Evolutionary conservation across 2,797 vertebrate genomes (phyloP), one percentile per base, ranked within the genome.

Genomic region (Eupleurogrammus muticus): DNA sequence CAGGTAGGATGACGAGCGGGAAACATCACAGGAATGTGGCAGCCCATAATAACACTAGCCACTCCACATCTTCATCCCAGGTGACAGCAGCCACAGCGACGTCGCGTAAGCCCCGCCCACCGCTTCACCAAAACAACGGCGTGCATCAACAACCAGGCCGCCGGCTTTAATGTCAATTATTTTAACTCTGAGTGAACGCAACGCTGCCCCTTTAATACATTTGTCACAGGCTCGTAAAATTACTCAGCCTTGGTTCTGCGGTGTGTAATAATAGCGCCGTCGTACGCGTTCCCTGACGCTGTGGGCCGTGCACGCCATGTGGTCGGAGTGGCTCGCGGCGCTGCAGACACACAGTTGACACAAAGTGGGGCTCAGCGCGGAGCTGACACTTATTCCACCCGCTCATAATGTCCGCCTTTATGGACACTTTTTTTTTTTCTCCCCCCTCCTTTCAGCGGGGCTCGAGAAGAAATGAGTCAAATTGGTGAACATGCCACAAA

Each of bases 11-110:
- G 70, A 50, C 16, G 47, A 69, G 46, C 51, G 9, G 35, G 70
- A 87, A 71, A 67, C 84, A 78, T 62, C 9, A 23, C 59, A 91
- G 82, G 92, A 94, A 94, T 93, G 92, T 79, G 81, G 89, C 72
- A 49, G 81, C 72, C 20, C 83, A 61, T 69, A 66, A 62, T 69
- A 75, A 77, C 66, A 70, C 28, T 52, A 59, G 52, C 66, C 40
- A 44, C 65, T 54, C 63, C 47, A n/a, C 54, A 70, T 74, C 63
- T 63, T 64, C 60, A 74, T 62, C 75, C 46, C 69, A 66, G 56
- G 73, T 66, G 68, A 66, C 73, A 66, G 11, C 63, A 6, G 32
- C 63, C 23, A 44, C 32, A 54, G 66, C 21, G 23, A 28, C 57
- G 48, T 86, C 57, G 24, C 50, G 14, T 2, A 21, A 24, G 7